phyloP scores from a whole-genome alignment of 1,140 invertebrate genomes.

The honey bee (Apis mellifera) region Amel_HAv3.1 CM009941.2:10087001-10087500 shows the following conservation, averaged over 20 bases:
- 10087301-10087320: conserved; percentile 27
- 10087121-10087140: too few species aligned
- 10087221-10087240: conserved; percentile 3
- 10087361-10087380: background rate
- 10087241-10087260: conserved; percentile 7
- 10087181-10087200: conserved; percentile 37
- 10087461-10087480: too few species aligned
- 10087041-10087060: conserved; percentile 59
- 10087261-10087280: conserved; percentile 39
- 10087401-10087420: background rate
- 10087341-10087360: conserved; percentile 20
- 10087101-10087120: background rate
- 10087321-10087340: conserved; percentile 15
- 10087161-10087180: conserved; percentile 51
- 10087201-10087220: conserved; percentile 34
- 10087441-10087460: too few species aligned
- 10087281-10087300: conserved; percentile 36
- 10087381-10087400: background rate
- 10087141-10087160: background rate
- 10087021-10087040: conserved; percentile 67
- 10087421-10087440: background rate
- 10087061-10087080: conserved; percentile 72
- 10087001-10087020: conserved; percentile 74
- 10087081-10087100: background rate
- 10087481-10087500: background rate